Base-by-base conservation (phyloP, 2,888 invertebrate species). In the Mystacides longicornis region DNA sequence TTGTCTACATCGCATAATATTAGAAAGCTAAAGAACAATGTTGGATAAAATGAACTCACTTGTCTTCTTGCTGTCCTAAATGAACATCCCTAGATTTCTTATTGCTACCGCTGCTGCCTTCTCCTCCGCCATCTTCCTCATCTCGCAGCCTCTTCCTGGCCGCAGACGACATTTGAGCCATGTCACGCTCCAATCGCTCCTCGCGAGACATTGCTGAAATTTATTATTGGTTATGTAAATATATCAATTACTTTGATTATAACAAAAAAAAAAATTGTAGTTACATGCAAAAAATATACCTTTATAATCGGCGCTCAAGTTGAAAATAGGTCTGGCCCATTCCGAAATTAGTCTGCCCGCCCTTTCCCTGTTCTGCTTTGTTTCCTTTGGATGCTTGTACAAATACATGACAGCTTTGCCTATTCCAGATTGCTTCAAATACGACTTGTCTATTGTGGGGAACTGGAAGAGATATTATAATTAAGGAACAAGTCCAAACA, bases 331-430 rank as follows among this genome's bases (percentile, higher is more conserved):
- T 14, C 98, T 75, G 0, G 97, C 94, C 98, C 99, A 99, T 73
- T 96, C 95, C 60, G 92, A 94, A 63, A 98, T 97, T 61, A 98
- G 81, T 62, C 89, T 85, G 1, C 94, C 93, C 58, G 96, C 95
- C 52, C 87, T 81, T 68, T 90, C 89, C 67, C 89, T 87, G 73
- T 98, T 98, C 56, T 84, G 81, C 71, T 94, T 94, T 0, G 92
- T 91, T 78, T 99, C 99, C 71, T 89, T 91, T 0, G 99, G 98
- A 72, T 99, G 98, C 71, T 99, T 99, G 74, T 94, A 98, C 51
- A 99, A 80, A 75, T 98, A 97, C 99, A 99, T 99, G 1, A 99
- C 93, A 43, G 99, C 98, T 75, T 98, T 98, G 54, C 98, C 98
- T 63, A 98, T 93, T 22, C 97, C 97, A 5, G 96, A 95, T 68